Percentiles rank a stretch among this genome's conserved stretches.
Evolutionary conservation across 2,888 invertebrate genomes (phyloP).

Genomic region (Hirudinaria manillensis): DNA sequence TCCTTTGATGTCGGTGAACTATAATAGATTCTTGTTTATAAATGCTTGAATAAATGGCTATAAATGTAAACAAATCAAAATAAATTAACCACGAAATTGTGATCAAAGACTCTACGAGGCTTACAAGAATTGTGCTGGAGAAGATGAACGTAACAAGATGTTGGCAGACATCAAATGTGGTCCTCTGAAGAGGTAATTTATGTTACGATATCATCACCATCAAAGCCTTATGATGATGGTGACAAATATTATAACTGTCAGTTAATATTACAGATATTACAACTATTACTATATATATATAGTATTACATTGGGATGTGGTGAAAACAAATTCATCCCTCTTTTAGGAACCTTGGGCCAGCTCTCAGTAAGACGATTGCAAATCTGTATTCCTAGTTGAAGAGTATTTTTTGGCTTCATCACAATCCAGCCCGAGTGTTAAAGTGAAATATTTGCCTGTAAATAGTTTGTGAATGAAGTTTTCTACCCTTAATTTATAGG

Average conservation of each 20-base stretch:
- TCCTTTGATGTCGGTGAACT: conserved; percentile 57
- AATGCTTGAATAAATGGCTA: background rate
- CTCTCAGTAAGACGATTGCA: conserved; percentile 23
- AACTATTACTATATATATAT: too few species aligned
- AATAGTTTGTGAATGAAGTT: too few species aligned
- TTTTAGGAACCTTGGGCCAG: conserved; percentile 29
- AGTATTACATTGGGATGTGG: too few species aligned
- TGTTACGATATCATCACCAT: background rate
- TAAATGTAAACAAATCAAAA: background rate
- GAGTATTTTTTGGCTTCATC: too few species aligned
- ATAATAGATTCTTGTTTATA: background rate
- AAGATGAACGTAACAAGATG: conserved; percentile 44
- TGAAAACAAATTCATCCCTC: too few species aligned
- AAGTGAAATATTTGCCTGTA: too few species aligned
- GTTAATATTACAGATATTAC: background rate
- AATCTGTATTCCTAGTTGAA: too few species aligned
- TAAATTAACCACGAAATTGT: conserved; percentile 13
- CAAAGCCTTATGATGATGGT: too few species aligned
- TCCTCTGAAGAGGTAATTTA: conserved; percentile 43
- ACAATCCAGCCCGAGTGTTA: too few species aligned
- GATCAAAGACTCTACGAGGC: conserved; percentile 44
- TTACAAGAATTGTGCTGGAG: conserved; percentile 42
- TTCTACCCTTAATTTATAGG: too few species aligned
- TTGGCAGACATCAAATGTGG: conserved; percentile 46
- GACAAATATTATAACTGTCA: background rate